Evolutionary conservation across 2,113 vertebrate genomes (phyloP), one percentile per base, ranked within the genome.

Genomic region (Cyprinus carpio): DNA sequence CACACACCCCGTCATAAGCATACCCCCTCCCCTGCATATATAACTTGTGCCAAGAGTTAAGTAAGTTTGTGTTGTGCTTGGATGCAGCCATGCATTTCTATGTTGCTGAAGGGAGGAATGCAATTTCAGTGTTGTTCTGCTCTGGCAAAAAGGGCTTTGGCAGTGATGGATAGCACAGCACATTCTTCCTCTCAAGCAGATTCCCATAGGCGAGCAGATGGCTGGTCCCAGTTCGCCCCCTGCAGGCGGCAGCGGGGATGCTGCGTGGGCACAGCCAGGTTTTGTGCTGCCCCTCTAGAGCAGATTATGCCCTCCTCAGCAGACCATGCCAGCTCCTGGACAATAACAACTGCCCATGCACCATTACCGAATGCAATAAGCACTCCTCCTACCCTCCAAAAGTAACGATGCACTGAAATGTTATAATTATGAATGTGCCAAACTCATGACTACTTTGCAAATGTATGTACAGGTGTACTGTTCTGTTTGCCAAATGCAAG

Each of bases 181-280:
- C 89, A 85, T 88, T 93, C 89, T 91, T 87, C 79, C 81, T 84
- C 90, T 92, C 81, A 88, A 87, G 89, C 90, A 89, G 93, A 89
- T 91, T 94, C 92, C 92, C 92, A 87, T 87, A 91, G 92, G 90
- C 89, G 67, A 94, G 91, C 95, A 95, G 94, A 95, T 95, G 94
- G 95, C 92, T 89, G 60, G 89, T 91, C 89, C 84, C 91, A 91
- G 92, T 89, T 89, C 90, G 91, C 92, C 93, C 92, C 93, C 91
- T 93, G 91, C 93, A 93, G 94, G 93, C 91, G 46, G 86, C 87
- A 88, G 85, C 89, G 74, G 85, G 91, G 90, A 91, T 84, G 74
- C 92, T 86, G 88, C 84, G 75, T 89, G 88, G 93, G 91, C 90
- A 82, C 84, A 79, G 60, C 87, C 83, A 84, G 87, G 75, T 89